Conservation (phyloP, 2,888 invertebrate genomes). For the Morinoia aosen region DNA sequence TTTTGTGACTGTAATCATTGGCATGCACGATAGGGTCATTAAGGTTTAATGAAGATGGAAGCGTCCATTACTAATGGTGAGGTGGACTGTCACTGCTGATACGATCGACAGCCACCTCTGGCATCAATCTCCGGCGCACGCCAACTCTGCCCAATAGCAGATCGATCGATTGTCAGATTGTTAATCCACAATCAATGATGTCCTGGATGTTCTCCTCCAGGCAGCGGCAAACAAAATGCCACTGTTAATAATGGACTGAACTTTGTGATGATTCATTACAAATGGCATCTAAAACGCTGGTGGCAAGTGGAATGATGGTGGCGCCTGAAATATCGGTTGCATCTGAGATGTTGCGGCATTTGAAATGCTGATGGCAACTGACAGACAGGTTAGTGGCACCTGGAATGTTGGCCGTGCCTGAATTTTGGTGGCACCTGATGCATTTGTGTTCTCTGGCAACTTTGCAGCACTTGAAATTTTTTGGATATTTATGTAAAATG, state of each 20-base stretch:
- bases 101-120: background rate
- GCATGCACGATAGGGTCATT: background rate
- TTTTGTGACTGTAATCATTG: background rate
- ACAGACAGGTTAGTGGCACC: background rate
- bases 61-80: background rate
- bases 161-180: conserved; percentile 5
- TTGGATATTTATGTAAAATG: too few species aligned
- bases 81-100: background rate
- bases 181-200: conserved; percentile 5
- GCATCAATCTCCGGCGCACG: conserved; percentile 2
- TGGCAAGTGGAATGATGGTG: background rate
- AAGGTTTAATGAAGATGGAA: conserved; percentile 29
- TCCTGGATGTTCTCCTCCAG: background rate
- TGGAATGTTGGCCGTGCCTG: too few species aligned
- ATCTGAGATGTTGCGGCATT: background rate
- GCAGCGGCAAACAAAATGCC: background rate
- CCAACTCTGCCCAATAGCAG: background rate
- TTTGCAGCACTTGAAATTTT: too few species aligned
- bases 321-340: background rate
- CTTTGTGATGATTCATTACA: background rate
- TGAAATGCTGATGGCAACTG: background rate
- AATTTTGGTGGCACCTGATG: too few species aligned
- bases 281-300: background rate
- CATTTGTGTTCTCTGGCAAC: too few species aligned
- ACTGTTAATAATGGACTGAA: background rate